Base-by-base conservation (phyloP, 2,888 invertebrate species). In the Polylopha cassiicola region DNA sequence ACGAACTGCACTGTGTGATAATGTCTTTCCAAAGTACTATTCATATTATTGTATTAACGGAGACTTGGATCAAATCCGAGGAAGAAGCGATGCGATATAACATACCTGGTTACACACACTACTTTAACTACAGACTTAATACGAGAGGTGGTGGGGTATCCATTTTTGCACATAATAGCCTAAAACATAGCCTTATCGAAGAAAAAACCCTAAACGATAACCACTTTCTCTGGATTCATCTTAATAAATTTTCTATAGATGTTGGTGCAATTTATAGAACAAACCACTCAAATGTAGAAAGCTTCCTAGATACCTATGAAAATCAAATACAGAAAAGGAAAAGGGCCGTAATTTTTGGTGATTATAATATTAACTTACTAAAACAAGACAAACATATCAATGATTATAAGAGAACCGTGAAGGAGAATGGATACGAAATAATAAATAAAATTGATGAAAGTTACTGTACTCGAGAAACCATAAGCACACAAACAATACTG, bases 131-230 rank as follows among this genome's bases (percentile, higher is more conserved):
- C 10, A 51, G 58, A 37, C 27, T 34, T 6, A 22, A 48, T 9
- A 11, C 15, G 0, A 46, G 20, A 16, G 55, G 60, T 1, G 60
- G 60, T 11, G 57, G 55, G 4, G 55, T 56, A 1, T 58, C 56
- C 1, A 50, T 51, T 6, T 58, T 43, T 38, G 47, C 53, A 0
- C 55, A 56, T 13, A 42, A 53, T 3, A 43, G 29, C 11, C 22
- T 60, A 8, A 49, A 51, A 33, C 46, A 48, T 13, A 28, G 41
- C 2, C 10, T 51, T 15, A 37, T 47, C 1, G 51, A 53, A 24
- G 44, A 50, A 4, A 3, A 15, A 1, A 43, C 22, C 10, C 41
- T 33, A 23, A 38, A 50, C 11, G 51, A 43, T 0, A 58, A 58
- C 15, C 48, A 59, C 16, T 59, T 46, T 17, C 13, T 58, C 13